Conservation (phyloP, 2,797 vertebrate species). For the Neosilurus mollespiculum region DNA sequence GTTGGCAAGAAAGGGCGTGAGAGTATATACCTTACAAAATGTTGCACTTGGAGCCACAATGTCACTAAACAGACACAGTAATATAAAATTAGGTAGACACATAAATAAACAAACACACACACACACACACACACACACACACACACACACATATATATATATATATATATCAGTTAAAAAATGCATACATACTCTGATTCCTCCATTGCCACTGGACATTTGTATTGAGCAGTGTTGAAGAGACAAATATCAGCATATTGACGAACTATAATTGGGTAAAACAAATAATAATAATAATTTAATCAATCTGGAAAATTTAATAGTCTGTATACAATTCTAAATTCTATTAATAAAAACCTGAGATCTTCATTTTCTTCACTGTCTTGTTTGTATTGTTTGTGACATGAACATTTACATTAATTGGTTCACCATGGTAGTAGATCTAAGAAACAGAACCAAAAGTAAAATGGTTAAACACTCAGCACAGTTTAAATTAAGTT, state of each 20-base stretch:
- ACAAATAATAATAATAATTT: background rate
- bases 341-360: constrained; percentile 70
- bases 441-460: constrained; percentile 71
- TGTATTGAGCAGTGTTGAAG: constrained; percentile 97
- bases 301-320: background rate
- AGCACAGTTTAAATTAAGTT: background rate
- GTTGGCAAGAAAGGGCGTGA: constrained; percentile 91
- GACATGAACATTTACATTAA: constrained; percentile 93
- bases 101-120: no score
- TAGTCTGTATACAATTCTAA: background rate
- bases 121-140: background rate
- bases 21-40: constrained; percentile 93
- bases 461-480: background rate
- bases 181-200: constrained; percentile 87
- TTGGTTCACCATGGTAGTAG: constrained; percentile 96
- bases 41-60: constrained; percentile 89
- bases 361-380: constrained; percentile 96
- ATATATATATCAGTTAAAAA: no score
- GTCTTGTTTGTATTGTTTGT: constrained; percentile 98
- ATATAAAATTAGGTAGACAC: constrained; percentile 17
- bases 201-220: constrained; percentile 90
- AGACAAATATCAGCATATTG: constrained; percentile 96
- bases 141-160: background rate
- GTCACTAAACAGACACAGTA: constrained; percentile 71
- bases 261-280: constrained; percentile 75